Evolutionary conservation across 2,797 vertebrate species (phyloP).

Genomic region (Anabas testudineus): DNA sequence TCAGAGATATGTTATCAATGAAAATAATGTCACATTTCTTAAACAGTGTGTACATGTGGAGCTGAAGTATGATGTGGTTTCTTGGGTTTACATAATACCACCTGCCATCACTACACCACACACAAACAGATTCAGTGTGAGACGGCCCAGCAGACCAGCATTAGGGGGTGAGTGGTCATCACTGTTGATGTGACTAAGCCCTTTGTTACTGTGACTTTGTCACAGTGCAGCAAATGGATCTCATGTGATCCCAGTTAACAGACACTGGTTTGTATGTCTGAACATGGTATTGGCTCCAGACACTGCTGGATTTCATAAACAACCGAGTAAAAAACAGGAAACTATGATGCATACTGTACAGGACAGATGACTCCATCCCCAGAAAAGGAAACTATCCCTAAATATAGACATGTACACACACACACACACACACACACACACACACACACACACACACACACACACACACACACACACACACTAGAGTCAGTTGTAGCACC

Average conservation of each 20-base stretch:
- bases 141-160: slow-evolving; percentile 45
- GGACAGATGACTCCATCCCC: slow-evolving; percentile 41
- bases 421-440: neutral
- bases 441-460: neutral
- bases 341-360: slow-evolving; percentile 55
- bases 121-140: slow-evolving; percentile 60
- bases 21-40: neutral
- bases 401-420: slow-evolving; percentile 29
- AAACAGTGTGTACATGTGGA: slow-evolving; percentile 6
- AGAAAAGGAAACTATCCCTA: slow-evolving; percentile 37
- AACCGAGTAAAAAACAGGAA: slow-evolving; percentile 80
- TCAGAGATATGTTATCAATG: slow-evolving; percentile 11
- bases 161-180: slow-evolving; percentile 58
- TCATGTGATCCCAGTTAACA: slow-evolving; percentile 60
- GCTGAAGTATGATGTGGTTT: slow-evolving; percentile 3
- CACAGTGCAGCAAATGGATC: slow-evolving; percentile 51
- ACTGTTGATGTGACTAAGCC: slow-evolving; percentile 69
- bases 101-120: slow-evolving; percentile 30
- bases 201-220: slow-evolving; percentile 72
- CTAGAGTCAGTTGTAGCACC: neutral
- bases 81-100: slow-evolving; percentile 50
- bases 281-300: slow-evolving; percentile 64
- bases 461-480: neutral
- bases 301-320: slow-evolving; percentile 72
- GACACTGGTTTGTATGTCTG: slow-evolving; percentile 71